These are phyloP conservation scores for Galerucella nymphaeae DNA, from an alignment of 2,888 invertebrate genomes.

Conservation along the genomic window DNA sequence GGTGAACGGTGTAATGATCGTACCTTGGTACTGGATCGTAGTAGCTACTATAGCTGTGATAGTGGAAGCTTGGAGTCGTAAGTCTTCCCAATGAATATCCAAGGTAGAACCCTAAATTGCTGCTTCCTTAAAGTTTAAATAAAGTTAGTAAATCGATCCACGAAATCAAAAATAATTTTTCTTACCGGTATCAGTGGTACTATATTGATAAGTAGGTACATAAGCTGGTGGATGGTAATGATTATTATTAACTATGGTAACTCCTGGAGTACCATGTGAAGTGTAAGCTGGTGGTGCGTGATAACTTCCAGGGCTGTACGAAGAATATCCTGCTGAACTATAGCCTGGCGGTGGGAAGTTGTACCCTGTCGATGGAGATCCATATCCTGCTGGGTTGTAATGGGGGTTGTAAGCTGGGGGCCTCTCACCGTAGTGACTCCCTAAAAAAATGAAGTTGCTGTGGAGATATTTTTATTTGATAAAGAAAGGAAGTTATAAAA, in stretches of 20 bases:
- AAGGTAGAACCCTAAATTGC: constrained; percentile 56
- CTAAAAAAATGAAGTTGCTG: constrained; percentile 6
- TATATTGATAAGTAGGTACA: constrained; percentile 52
- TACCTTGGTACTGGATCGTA: constrained; percentile 54
- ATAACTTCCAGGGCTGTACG: constrained; percentile 36
- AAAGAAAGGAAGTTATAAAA: not conserved
- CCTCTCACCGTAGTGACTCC: constrained; percentile 31
- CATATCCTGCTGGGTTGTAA: constrained; percentile 43
- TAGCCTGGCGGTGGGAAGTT: constrained; percentile 49
- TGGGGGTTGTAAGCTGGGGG: constrained; percentile 49
- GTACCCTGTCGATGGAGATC: constrained; percentile 47
- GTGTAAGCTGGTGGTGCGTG: constrained; percentile 34
- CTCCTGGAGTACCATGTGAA: constrained; percentile 39
- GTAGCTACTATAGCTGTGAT: constrained; percentile 39
- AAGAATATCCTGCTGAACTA: constrained; percentile 38
- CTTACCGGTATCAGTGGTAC: constrained; percentile 46
- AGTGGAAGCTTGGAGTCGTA: constrained; percentile 55
- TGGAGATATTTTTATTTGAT: no score
- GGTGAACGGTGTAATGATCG: constrained; percentile 60
- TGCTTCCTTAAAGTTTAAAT: constrained; percentile 48
- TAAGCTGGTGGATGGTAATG: constrained; percentile 49
- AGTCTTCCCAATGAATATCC: constrained; percentile 56
- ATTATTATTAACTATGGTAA: constrained; percentile 53
- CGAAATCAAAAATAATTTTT: not conserved
- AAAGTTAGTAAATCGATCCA: not conserved